Evolutionary conservation across 2,113 vertebrate species (phyloP), one percentile per base, ranked within the genome.

Genomic region (Dicaeum eximium): DNA sequence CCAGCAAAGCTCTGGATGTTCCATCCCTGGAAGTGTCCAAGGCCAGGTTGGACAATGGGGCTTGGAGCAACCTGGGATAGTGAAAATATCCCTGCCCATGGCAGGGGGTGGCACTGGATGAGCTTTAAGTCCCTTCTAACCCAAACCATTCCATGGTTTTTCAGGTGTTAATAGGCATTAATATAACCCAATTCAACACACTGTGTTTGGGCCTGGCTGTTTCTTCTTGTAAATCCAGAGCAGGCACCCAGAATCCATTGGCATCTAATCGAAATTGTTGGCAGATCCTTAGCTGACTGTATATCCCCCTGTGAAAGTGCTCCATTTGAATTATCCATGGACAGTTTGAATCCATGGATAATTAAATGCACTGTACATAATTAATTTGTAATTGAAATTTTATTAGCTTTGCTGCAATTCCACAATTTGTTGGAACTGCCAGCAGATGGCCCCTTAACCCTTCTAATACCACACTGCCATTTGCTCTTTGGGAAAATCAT

Each of bases 371-470:
- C 92, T 92, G 77, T 88, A 94, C 87, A 25, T 96, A 97, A 98
- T 98, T 97, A 97, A 98, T 97, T 95, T 91, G 54, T 97, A 95
- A 97, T 93, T 94, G 97, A 85, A 95, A 92, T 86, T 80, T 96
- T 95, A 90, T 69, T 91, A 8, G 54, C 87, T 82, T 71, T 84
- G 93, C 81, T 51, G 44, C 66, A 11, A 37, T n/a, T 6, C 60
- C 80, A 71, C 70, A 60, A 45, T 97, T 97, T 89, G 65, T 83
- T 4, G 5, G 25, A 50, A 28, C 58, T n/a, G 91, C 97, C 98
- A 97, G 97, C 81, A 98, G 98, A 97, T 98, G 98, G 98, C 98
- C 94, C 98, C 97, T 98, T 95, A 95, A 96, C 78, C 93, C 97
- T 80, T 92, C 89, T 94, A 87, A 98, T 97, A 72, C 94, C 86